Percentiles rank a stretch among this genome's conserved stretches.
Conservation (phyloP, 2,113 vertebrate species). For the Cinclus mexicanus region DNA sequence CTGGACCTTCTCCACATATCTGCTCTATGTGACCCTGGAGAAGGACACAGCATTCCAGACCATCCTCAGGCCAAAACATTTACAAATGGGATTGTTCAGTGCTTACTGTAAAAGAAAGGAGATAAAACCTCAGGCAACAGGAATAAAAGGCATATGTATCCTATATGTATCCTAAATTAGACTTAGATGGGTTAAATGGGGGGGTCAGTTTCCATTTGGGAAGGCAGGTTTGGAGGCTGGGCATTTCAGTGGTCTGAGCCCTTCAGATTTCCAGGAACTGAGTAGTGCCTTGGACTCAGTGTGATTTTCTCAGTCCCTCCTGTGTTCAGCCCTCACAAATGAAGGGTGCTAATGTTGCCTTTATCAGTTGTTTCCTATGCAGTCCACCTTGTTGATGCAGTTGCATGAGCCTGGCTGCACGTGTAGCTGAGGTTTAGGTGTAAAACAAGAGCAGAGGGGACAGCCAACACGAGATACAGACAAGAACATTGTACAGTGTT, state of each 20-base stretch:
- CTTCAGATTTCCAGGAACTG: constrained; percentile 28
- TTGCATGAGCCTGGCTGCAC: not conserved
- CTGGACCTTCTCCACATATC: not conserved
- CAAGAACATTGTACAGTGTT: not conserved
- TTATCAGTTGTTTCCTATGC: not conserved
- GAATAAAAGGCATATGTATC: not conserved
- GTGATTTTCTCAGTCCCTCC: not conserved
- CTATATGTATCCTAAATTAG: not conserved
- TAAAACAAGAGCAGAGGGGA: not conserved
- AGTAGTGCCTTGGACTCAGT: not conserved
- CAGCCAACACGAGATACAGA: not conserved
- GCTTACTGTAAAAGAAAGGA: not conserved
- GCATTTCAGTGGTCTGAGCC: not conserved
- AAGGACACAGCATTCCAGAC: not conserved
- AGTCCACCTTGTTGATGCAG: not conserved
- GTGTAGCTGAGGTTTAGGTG: not conserved
- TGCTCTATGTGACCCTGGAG: not conserved
- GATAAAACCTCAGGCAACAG: not conserved
- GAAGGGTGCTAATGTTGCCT: not conserved
- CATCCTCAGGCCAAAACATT: not conserved
- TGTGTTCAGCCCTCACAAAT: not conserved
- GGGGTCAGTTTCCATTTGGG: not conserved
- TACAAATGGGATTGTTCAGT: not conserved
- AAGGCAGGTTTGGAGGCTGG: not conserved
- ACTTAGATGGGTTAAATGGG: not conserved